Conservation (phyloP, 37 sponge, comb jelly and placozoan genomes). For the Halichondria panicea region DNA sequence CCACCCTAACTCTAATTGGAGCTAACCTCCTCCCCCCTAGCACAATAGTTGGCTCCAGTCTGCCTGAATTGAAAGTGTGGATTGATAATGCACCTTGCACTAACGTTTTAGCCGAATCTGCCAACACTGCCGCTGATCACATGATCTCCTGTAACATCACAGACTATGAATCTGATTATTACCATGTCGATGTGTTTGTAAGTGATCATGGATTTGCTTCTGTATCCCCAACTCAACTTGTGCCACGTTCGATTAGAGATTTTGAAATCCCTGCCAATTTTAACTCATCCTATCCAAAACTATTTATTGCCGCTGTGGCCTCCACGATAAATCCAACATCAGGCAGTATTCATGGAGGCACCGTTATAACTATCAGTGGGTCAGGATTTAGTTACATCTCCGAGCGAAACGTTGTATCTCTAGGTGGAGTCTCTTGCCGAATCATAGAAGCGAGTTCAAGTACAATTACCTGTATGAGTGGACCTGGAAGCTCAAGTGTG, state of each 20-base stretch:
- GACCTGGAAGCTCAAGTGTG: neutral
- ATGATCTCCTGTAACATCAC: conserved; percentile 30
- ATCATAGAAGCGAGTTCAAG: conserved; percentile 32
- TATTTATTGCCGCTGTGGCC: conserved; percentile 35
- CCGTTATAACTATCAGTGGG: conserved; percentile 46
- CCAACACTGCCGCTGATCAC: neutral
- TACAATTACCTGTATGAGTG: conserved; percentile 1
- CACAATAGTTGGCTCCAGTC: neutral
- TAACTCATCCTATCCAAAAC: conserved; percentile 31
- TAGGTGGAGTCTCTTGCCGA: conserved; percentile 38
- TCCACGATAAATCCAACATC: conserved; percentile 24
- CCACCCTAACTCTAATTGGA: conserved; percentile 19
- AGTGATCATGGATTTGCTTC: conserved; percentile 48
- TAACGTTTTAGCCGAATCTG: neutral
- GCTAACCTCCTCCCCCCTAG: conserved; percentile 11
- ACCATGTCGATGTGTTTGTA: conserved; percentile 49
- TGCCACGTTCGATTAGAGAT: conserved; percentile 42
- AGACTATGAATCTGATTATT: conserved; percentile 46
- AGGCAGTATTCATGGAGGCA: conserved; percentile 69
- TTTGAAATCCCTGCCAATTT: neutral
- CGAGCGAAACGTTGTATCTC: conserved; percentile 23
- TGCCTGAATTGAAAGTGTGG: conserved; percentile 14
- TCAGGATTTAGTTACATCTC: conserved; percentile 51
- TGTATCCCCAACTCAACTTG: conserved; percentile 19
- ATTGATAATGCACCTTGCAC: conserved; percentile 21